Conservation (phyloP, 2,797 vertebrate genomes). For the Phoebastria nigripes region DNA sequence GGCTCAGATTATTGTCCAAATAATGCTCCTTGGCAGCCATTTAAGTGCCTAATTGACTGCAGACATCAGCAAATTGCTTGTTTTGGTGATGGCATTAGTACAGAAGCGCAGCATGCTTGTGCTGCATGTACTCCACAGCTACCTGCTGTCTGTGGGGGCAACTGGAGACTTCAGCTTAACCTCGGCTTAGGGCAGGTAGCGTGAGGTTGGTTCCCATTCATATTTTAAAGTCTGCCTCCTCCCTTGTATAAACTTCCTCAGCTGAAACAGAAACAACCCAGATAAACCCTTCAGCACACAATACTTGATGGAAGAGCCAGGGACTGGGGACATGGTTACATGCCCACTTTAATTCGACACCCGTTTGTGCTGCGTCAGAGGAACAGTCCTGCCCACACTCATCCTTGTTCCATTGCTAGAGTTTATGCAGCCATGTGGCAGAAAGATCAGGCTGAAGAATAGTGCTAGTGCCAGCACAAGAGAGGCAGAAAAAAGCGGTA, state of each 20-base stretch:
- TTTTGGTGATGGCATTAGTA: neutral
- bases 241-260: neutral
- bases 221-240: neutral
- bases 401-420: neutral
- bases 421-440: neutral
- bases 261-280: neutral
- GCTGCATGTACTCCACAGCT: neutral
- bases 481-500: neutral
- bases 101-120: neutral
- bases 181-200: rapidly evolving
- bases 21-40: neutral
- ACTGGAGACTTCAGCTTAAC: neutral
- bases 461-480: neutral
- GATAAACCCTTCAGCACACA: neutral
- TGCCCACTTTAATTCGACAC: neutral
- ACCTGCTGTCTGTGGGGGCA: neutral
- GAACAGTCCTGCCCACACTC: neutral
- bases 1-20: neutral
- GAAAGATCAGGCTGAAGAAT: neutral
- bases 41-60: neutral
- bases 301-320: neutral
- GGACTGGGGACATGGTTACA: neutral
- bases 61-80: neutral
- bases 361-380: neutral
- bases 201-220: neutral